phyloP scores from a whole-genome alignment of 2,797 vertebrate species.

The Petrocephalus sullivani region DNA sequence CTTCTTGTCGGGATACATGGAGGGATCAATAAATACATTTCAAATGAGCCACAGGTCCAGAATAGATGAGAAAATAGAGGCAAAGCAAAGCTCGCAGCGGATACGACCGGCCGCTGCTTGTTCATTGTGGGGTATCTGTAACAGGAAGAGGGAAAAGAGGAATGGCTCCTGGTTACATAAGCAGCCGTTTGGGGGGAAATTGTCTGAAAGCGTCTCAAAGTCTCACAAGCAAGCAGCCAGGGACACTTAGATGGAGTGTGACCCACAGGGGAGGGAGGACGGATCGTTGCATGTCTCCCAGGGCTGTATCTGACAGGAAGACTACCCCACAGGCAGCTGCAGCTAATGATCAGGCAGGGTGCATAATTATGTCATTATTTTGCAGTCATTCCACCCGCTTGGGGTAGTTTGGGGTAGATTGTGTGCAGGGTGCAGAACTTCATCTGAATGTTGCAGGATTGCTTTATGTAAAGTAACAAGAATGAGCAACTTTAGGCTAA shows the following conservation, averaged over 20 bases:
- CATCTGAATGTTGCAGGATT: background rate
- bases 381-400: background rate
- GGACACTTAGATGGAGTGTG: background rate
- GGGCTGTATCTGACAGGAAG: background rate
- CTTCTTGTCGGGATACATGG: background rate
- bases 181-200: background rate
- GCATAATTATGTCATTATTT: constrained; percentile 14
- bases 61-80: background rate
- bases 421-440: background rate
- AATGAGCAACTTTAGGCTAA: background rate
- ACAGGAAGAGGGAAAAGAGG: background rate
- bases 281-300: background rate
- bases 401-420: background rate
- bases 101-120: background rate
- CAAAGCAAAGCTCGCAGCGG: background rate
- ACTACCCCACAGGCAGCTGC: background rate
- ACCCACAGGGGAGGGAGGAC: background rate
- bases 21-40: background rate
- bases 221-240: background rate
- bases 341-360: background rate
- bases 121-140: background rate
- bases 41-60: background rate
- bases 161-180: background rate
- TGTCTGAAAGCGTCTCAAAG: background rate
- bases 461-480: background rate